Conservation (phyloP, 2,888 invertebrate genomes). For the Ernsta delagoae region DNA sequence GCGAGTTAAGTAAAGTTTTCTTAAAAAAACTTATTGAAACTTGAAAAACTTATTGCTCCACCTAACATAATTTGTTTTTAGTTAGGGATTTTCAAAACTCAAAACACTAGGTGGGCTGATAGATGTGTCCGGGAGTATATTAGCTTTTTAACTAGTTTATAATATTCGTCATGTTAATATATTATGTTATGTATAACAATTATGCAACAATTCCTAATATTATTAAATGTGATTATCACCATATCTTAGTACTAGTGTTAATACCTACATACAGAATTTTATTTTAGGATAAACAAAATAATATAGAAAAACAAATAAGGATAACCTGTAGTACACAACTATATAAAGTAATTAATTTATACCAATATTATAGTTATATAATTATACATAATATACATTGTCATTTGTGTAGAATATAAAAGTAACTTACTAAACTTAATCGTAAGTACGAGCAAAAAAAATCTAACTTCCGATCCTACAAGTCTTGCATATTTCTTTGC, state of each 20-base stretch:
- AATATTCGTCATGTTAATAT: slow-evolving; percentile 48
- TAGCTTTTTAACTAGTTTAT: slow-evolving; percentile 35
- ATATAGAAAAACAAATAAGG: slow-evolving; percentile 6
- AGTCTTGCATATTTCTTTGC: not conserved
- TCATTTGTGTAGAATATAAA: not conserved
- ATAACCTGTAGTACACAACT: slow-evolving; percentile 2
- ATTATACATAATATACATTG: slow-evolving; percentile 38
- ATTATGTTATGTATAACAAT: slow-evolving; percentile 50
- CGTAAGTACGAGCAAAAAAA: not conserved
- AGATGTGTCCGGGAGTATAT: too few species aligned
- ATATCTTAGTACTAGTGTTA: slow-evolving; percentile 55
- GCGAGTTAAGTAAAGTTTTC: too few species aligned
- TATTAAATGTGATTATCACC: slow-evolving; percentile 68
- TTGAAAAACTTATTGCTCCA: too few species aligned
- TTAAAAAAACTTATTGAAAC: too few species aligned
- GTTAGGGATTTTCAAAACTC: too few species aligned
- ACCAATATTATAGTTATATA: not conserved
- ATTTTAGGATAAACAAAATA: slow-evolving; percentile 6
- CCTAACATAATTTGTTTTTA: too few species aligned
- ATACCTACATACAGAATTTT: slow-evolving; percentile 33
- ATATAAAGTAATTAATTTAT: not conserved
- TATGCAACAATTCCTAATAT: slow-evolving; percentile 73
- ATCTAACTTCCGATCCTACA: not conserved
- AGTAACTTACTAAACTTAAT: not conserved
- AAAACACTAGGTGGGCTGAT: too few species aligned